Evolutionary conservation across 2,888 invertebrate species (phyloP), one percentile per base, ranked within the genome.

Genomic region (Megalurothrips usitatus): DNA sequence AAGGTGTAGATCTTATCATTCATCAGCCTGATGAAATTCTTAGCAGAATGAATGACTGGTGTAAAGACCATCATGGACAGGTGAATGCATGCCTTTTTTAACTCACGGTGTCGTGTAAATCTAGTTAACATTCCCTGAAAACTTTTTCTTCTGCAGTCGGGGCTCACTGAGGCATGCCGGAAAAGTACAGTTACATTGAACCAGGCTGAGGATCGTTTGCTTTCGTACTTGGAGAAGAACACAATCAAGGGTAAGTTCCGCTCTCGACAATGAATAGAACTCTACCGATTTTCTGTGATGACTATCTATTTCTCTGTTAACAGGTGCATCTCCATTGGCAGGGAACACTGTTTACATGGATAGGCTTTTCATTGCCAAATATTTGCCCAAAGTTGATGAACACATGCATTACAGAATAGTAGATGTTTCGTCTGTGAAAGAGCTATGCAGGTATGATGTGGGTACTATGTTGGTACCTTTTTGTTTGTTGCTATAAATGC

Each of bases 341-440:
- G 98, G 98, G 0, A 98, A 96, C 88, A 92, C 94, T 81, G 91
- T 98, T 6, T 94, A 95, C 84, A 92, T 94, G 90, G 98, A 99
- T 86, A 90, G 94, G 83, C 84, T 93, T 80, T 99, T 98, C 87
- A 86, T 99, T 43, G 86, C 87, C 17, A 94, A 94, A 87, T 92
- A 94, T 86, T 96, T 98, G 95, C 97, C 96, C 0, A 88, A 84
- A 78, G 87, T 98, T 10, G 86, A 94, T 85, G 86, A 91, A 0
- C 94, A 96, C 86, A 88, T 98, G 83, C 97, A 98, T 86, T 97
- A 98, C 87, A 91, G 98, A 84, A 93, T 96, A 79, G 92, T 99
- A 83, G 99, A 99, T 89, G 97, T 98, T 2, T 95, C 95, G 58
- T 91, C 95, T 0, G 88, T 99, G 26, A 98, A 97, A 86, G 97